Conservation (phyloP, 2,113 vertebrate species). For the Stegostoma tigrinum region DNA sequence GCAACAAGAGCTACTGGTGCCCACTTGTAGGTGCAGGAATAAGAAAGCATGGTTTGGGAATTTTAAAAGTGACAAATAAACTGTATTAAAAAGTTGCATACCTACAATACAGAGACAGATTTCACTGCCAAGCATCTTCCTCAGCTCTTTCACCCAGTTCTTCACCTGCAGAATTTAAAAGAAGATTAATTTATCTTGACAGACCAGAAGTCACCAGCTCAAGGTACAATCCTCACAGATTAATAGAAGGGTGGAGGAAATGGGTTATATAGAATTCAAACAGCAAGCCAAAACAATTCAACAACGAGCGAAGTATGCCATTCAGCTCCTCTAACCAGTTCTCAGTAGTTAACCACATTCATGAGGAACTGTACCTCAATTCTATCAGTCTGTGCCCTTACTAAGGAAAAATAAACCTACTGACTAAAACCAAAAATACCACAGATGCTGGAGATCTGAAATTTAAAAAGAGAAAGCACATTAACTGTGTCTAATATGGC, state of each 20-base stretch:
- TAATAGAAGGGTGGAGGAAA: neutral
- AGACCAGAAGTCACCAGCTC: neutral
- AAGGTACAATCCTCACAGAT: neutral
- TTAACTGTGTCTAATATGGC: too few species aligned
- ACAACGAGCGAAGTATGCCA: neutral
- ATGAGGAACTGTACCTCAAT: neutral
- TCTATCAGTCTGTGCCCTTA: neutral
- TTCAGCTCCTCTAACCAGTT: neutral
- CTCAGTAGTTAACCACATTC: neutral
- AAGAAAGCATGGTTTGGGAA: neutral
- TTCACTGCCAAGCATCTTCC: slow-evolving; percentile 98
- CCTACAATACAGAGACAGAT: slow-evolving; percentile 99
- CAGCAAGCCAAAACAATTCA: too few species aligned
- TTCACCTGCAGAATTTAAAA: slow-evolving; percentile 70
- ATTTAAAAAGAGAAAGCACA: too few species aligned
- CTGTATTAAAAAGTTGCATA: slow-evolving; percentile 53
- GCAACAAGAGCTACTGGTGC: neutral
- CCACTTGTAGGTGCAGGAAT: neutral
- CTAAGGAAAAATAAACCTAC: neutral
- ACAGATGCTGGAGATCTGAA: too few species aligned
- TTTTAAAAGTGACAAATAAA: neutral
- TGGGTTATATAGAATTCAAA: neutral
- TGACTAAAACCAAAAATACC: too few species aligned
- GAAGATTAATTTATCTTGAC: neutral
- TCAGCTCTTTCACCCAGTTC: slow-evolving; percentile 98